Base-by-base conservation (phyloP, 2,888 invertebrate genomes). In the Leptinotarsa tumamoca region DNA sequence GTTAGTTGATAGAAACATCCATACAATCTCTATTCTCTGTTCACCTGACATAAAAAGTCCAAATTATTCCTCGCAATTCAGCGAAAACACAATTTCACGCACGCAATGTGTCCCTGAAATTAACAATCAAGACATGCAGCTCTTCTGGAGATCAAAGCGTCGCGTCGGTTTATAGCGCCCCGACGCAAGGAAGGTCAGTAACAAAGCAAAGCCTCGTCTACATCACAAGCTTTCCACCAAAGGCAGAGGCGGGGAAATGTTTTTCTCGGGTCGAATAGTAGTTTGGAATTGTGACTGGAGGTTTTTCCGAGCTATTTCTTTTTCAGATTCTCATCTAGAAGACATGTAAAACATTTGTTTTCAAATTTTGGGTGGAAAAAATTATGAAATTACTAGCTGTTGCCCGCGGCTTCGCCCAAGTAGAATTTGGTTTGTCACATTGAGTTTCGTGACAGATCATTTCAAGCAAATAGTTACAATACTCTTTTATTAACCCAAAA, bases 101-200 rank as follows among this genome's bases (percentile, higher is more conserved):
- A 63, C 63, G 63, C 63, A 63, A 63, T 63, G 63, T 15, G 5
- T 33, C 17, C 63, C 33, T 63, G 33, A 63, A 33, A 33, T 63
- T 33, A 63, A 33, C 63, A 63, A 63, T 63, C 63, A 63, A 63
- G 63, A 33, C 63, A 33, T n/a, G 63, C 33, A 63, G n/a, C 63
- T 63, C 33, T 63, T 43, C 63, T 63, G 70, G 56, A 75, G 75
- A 75, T 75, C 75, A 77, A 77, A 77, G 77, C 68, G 70, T 69
- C 68, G 68, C 54, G 33, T 43, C 49, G 58, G 70, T 70, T 61
- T 66, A 52, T 23, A 82, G 83, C 85, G 85, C 80, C 85, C 84
- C 84, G 85, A 85, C 85, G 85, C 84, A 82, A 74, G 87, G 86
- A 84, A 87, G 87, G 87, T 87, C 87, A 87, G 87, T 86, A 84